phyloP scores from a whole-genome alignment of 1,140 invertebrate genomes.

The Drusus annulatus region DNA sequence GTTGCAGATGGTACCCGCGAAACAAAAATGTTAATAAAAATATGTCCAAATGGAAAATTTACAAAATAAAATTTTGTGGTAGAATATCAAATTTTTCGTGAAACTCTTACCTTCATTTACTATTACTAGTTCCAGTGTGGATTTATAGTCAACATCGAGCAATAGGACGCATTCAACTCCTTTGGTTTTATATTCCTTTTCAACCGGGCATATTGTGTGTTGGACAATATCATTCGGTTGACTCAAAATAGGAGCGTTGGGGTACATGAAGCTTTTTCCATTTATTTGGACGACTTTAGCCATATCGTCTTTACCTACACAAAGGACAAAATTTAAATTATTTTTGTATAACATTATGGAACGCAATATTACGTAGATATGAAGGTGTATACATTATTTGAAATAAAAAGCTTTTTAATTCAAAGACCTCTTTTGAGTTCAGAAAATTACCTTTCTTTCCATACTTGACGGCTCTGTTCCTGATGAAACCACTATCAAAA shows the following conservation, averaged over 20 bases:
- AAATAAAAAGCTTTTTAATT: too few relatives aligned
- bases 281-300: slow-evolving; percentile 67
- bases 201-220: slow-evolving; percentile 64
- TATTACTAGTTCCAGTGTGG: slow-evolving; percentile 64
- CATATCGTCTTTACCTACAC: slow-evolving; percentile 55
- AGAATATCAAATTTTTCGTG: too few relatives aligned
- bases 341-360: not conserved
- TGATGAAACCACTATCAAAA: too few relatives aligned
- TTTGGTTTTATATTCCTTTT: slow-evolving; percentile 61
- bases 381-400: too few relatives aligned
- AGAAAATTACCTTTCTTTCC: too few relatives aligned
- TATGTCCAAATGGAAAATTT: too few relatives aligned
- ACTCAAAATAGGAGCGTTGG: slow-evolving; percentile 64
- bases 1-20: too few relatives aligned
- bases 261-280: slow-evolving; percentile 67
- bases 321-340: not conserved
- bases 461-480: too few relatives aligned
- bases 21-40: too few relatives aligned
- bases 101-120: slow-evolving; percentile 66
- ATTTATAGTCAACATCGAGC: slow-evolving; percentile 62
- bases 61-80: too few relatives aligned
- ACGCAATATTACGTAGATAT: too few relatives aligned
- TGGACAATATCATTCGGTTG: slow-evolving; percentile 61
- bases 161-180: slow-evolving; percentile 66
- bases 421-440: too few relatives aligned